Evolutionary conservation across 1,140 invertebrate genomes (phyloP).

Genomic region (Trachymyrmex septentrionalis): DNA sequence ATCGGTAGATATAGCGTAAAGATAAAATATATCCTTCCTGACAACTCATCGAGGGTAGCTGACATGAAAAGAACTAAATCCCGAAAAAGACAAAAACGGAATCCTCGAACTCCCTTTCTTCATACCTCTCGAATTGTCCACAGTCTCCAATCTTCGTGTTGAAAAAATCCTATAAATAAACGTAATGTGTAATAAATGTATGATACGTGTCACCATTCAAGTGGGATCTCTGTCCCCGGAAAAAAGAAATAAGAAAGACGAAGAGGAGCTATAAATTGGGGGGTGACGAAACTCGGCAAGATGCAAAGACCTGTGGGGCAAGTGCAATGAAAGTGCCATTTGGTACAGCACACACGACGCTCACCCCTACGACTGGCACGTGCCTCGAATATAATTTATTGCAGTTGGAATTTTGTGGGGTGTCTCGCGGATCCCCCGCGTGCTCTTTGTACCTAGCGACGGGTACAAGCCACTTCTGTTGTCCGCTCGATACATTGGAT

Average conservation of each 20-base stretch:
- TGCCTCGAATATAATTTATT: slow-evolving; percentile 84
- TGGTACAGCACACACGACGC: slow-evolving; percentile 76
- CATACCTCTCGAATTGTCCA: neutral
- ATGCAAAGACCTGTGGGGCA: slow-evolving; percentile 81
- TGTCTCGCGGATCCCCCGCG: slow-evolving; percentile 61
- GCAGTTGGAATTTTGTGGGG: slow-evolving; percentile 78
- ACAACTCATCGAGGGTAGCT: neutral
- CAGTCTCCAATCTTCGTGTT: neutral
- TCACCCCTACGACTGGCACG: slow-evolving; percentile 75
- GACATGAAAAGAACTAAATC: neutral
- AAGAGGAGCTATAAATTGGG: slow-evolving; percentile 79
- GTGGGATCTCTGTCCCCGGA: neutral
- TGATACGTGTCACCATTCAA: neutral
- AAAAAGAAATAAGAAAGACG: slow-evolving; percentile 64
- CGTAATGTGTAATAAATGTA: slow-evolving; percentile 1
- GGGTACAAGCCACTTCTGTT: slow-evolving; percentile 56
- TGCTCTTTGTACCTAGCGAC: slow-evolving; percentile 63
- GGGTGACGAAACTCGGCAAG: slow-evolving; percentile 68
- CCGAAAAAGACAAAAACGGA: slow-evolving; percentile 13
- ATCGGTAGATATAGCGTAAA: neutral
- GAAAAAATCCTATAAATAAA: slow-evolving; percentile 30
- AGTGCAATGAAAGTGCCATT: slow-evolving; percentile 84
- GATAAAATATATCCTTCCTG: slow-evolving; percentile 42
- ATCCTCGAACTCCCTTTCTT: neutral
- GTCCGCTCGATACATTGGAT: slow-evolving; percentile 43